Evolutionary conservation across 2,797 vertebrate species (phyloP), one percentile per base, ranked within the genome.

Genomic region (Ctenopoma multispine): DNA sequence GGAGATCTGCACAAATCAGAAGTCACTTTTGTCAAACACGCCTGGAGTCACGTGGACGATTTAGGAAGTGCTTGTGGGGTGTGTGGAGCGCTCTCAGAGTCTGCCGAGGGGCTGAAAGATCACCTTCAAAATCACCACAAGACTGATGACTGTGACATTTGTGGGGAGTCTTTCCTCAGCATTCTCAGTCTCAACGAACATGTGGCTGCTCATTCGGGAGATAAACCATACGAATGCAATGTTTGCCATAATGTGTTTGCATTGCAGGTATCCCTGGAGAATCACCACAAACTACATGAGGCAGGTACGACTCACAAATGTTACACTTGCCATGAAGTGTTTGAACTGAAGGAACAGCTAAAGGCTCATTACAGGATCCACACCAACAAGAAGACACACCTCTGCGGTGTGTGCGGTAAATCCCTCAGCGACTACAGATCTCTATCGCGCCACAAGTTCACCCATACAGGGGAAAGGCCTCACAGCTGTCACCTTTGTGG

Each of bases 321-420:
- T 13, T 46, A 44, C 65, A 72, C 63, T 0, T 83, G 83, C 34
- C 66, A 58, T 5, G 31, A 77, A 48, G 66, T 15, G 63, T 84
- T 87, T 20, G 34, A 61, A 0, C 44, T 48, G 49, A 63, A 62
- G 50, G 60, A 70, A 8, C 53, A 80, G 75, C 1, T 87, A 0
- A 47, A 60, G 10, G 55, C 51, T 50, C 86, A 80, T 50, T 40
- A 36, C 38, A 6, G 27, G 48, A 65, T 56, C 11, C 83, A 76
- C 53, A 0, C 0, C 40, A 40, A 9, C 17, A 51, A 61, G 5
- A 87, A 77, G 73, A 27, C 59, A 0, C 75, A 80, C 55, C 75
- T 84, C 0, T 91, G 89, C 0, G 83, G 87, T 0, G 72, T 85
- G 6, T 91, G 88, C 4, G 90, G 88, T 0, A 89, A 87, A 21